Evolutionary conservation across 2,113 vertebrate species (phyloP).

Genomic region (Zosterops pallidus): DNA sequence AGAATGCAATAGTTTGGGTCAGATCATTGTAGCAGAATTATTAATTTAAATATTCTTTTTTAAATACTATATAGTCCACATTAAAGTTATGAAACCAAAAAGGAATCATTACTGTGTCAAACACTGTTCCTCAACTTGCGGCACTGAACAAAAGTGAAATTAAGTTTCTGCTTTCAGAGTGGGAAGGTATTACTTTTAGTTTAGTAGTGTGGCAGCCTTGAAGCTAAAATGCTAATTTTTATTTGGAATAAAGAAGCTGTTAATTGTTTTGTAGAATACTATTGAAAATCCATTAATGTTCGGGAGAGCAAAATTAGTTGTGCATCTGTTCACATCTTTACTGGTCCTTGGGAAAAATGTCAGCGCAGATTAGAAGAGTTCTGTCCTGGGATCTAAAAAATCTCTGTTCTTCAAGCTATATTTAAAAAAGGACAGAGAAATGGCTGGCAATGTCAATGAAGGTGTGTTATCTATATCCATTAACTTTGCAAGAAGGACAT

Average conservation of each 20-base stretch:
- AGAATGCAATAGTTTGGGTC: neutral
- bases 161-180: neutral
- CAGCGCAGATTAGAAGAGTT: neutral
- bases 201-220: neutral
- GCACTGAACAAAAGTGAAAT: neutral
- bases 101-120: neutral
- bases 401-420: neutral
- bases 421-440: neutral
- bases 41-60: neutral
- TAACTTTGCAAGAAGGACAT: neutral
- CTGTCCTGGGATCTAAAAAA: neutral
- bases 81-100: neutral
- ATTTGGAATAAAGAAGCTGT: neutral
- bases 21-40: neutral
- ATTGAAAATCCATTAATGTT: slow-evolving; percentile 22
- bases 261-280: slow-evolving; percentile 5
- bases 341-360: neutral
- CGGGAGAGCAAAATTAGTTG: neutral
- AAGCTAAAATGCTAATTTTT: neutral
- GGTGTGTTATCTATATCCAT: neutral
- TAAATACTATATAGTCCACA: neutral
- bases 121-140: neutral
- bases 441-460: neutral
- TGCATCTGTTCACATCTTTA: neutral
- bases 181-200: neutral